Conservation (phyloP, 2,888 invertebrate species). For the Sclerodermus sp. region DNA sequence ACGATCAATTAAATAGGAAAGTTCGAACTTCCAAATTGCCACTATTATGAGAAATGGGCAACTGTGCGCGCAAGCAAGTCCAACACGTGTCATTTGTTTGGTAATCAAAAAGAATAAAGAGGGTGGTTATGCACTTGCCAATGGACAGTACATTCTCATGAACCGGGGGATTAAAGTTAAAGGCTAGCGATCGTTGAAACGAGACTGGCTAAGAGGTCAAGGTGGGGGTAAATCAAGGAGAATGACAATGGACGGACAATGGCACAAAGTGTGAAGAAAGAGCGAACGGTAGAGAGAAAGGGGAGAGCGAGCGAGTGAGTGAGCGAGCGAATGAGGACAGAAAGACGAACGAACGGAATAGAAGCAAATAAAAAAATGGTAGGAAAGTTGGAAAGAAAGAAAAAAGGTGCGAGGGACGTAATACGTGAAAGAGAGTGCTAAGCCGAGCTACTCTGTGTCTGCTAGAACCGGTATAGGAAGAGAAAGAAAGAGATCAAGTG, state of each 20-base stretch:
- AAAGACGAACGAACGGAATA: constrained; percentile 11
- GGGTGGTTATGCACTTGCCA: constrained; percentile 22
- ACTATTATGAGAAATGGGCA: too few relatives aligned
- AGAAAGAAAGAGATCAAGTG: constrained; percentile 39
- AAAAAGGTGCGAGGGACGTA: constrained; percentile 24
- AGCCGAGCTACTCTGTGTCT: constrained; percentile 52
- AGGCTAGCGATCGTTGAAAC: neutral
- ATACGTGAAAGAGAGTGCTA: constrained; percentile 40
- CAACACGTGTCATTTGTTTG: constrained; percentile 11
- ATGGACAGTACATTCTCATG: constrained; percentile 15
- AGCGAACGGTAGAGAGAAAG: constrained; percentile 12
- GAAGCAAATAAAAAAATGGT: neutral
- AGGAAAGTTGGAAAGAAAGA: constrained; percentile 9
- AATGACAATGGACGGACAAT: constrained; percentile 7
- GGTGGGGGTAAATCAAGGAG: constrained; percentile 1
- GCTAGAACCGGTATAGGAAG: constrained; percentile 46
- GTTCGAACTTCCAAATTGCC: too few relatives aligned
- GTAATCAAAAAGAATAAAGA: constrained; percentile 2
- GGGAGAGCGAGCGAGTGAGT: neutral
- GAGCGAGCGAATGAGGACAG: too few relatives aligned
- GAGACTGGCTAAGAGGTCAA: constrained; percentile 7
- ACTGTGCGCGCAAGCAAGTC: too few relatives aligned
- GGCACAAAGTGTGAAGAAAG: constrained; percentile 13
- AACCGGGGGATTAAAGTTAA: constrained; percentile 3
- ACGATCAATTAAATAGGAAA: too few relatives aligned